Evolutionary conservation across 1,140 invertebrate genomes (phyloP).

Genomic region (Drosophila oshimai): DNA sequence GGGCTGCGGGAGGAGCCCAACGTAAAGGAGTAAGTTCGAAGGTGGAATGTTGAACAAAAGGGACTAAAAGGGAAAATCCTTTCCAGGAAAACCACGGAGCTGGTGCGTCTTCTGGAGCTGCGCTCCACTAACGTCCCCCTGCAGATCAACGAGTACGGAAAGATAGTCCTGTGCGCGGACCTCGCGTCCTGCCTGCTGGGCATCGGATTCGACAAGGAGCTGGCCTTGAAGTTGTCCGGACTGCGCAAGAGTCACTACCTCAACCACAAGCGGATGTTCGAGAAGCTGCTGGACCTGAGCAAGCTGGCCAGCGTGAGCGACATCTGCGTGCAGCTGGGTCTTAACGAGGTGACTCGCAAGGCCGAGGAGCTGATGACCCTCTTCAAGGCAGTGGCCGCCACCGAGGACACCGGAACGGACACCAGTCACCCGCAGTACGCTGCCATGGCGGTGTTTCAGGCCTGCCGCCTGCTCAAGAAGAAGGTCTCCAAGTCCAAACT

Average conservation of each 20-base stretch:
- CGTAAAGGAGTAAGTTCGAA: constrained; percentile 52
- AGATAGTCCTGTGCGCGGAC: constrained; percentile 73
- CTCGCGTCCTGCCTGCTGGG: constrained; percentile 54
- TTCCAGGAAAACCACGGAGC: constrained; percentile 70
- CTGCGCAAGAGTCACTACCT: constrained; percentile 79
- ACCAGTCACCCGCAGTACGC: constrained; percentile 83
- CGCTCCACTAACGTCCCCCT: constrained; percentile 69
- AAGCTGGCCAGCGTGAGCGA: constrained; percentile 77
- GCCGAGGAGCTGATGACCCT: constrained; percentile 76
- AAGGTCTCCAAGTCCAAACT: constrained; percentile 80
- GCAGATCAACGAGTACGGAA: constrained; percentile 78
- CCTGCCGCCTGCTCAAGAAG: constrained; percentile 79
- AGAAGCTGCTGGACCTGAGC: constrained; percentile 82
- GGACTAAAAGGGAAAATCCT: neutral
- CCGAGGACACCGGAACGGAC: constrained; percentile 56
- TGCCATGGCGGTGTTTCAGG: constrained; percentile 82
- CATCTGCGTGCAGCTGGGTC: constrained; percentile 81
- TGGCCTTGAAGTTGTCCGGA: constrained; percentile 78
- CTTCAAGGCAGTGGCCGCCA: constrained; percentile 52
- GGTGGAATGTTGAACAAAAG: too few relatives aligned
- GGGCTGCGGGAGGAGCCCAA: constrained; percentile 66
- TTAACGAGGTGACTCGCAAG: constrained; percentile 75
- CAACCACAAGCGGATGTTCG: constrained; percentile 82
- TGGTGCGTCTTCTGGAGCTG: constrained; percentile 68
- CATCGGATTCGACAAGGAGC: constrained; percentile 77